Percentiles rank a stretch among this genome's conserved stretches.
Evolutionary conservation across 2,888 invertebrate genomes (phyloP).

Genomic region (Nephrotoma guestfalica): DNA sequence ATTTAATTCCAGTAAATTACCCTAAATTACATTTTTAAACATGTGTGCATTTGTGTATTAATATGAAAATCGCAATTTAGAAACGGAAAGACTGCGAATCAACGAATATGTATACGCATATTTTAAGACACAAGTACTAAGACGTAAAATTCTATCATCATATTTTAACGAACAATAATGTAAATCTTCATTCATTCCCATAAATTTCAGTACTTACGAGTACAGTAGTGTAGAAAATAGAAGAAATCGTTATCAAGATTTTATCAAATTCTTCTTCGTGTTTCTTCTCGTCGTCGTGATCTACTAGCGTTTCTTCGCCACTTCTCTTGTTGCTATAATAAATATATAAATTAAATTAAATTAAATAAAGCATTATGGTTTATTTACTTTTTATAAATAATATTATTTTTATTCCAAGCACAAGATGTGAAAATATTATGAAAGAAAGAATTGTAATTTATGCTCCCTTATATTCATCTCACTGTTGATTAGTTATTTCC

Average conservation of each 20-base stretch:
- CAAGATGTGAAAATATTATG: neutral
- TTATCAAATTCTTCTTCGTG: neutral
- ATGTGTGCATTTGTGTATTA: neutral
- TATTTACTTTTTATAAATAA: neutral
- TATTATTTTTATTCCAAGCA: neutral
- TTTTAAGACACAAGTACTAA: neutral
- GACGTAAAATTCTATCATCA: neutral
- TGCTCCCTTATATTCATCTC: neutral
- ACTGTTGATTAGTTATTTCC: neutral
- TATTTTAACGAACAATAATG: neutral
- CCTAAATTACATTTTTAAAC: neutral
- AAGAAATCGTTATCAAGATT: neutral
- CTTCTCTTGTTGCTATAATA: neutral
- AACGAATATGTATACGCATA: neutral
- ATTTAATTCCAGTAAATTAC: no score
- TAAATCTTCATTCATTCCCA: neutral
- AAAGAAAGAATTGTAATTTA: neutral
- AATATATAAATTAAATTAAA: neutral
- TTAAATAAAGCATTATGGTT: neutral
- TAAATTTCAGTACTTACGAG: neutral
- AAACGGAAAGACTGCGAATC: neutral
- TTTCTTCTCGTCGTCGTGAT: neutral
- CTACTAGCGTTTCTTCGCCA: neutral
- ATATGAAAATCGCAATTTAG: neutral
- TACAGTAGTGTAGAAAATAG: neutral